Conservation (phyloP, 2,797 vertebrate genomes). For the Syndactyla subalaris region DNA sequence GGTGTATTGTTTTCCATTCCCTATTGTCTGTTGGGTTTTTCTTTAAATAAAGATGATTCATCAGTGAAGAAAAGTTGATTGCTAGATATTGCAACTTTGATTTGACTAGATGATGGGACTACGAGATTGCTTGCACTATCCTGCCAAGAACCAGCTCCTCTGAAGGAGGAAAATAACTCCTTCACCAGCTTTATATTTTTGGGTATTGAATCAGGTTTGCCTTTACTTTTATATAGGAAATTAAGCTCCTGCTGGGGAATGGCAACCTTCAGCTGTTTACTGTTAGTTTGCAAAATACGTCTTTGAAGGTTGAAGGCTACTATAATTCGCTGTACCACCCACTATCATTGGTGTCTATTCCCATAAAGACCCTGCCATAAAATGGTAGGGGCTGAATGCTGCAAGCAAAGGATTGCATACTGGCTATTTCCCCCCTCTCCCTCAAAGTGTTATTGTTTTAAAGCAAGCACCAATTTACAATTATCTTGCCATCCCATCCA, state of each 20-base stretch:
- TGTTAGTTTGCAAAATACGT: neutral
- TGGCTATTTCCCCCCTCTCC: fast-evolving
- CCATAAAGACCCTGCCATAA: neutral
- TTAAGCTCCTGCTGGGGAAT: neutral
- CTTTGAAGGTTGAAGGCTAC: neutral
- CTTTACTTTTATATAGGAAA: neutral
- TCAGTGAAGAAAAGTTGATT: neutral
- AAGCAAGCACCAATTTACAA: neutral
- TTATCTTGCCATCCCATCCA: neutral
- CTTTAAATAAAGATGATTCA: neutral
- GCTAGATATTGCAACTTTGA: neutral
- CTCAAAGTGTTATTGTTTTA: neutral
- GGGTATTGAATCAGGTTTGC: neutral
- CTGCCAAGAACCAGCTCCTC: neutral
- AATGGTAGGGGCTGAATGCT: neutral
- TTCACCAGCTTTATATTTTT: neutral
- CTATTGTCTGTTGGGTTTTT: neutral
- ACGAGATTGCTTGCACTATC: fast-evolving
- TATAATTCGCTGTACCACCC: neutral
- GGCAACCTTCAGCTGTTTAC: neutral
- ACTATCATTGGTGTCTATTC: neutral
- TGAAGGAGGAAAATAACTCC: neutral
- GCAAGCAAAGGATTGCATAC: neutral
- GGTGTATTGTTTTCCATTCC: neutral
- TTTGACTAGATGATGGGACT: neutral